These are phyloP conservation scores for Vombatus ursinus DNA, from an alignment of 2,113 vertebrate genomes.

Conservation along the genomic window DNA sequence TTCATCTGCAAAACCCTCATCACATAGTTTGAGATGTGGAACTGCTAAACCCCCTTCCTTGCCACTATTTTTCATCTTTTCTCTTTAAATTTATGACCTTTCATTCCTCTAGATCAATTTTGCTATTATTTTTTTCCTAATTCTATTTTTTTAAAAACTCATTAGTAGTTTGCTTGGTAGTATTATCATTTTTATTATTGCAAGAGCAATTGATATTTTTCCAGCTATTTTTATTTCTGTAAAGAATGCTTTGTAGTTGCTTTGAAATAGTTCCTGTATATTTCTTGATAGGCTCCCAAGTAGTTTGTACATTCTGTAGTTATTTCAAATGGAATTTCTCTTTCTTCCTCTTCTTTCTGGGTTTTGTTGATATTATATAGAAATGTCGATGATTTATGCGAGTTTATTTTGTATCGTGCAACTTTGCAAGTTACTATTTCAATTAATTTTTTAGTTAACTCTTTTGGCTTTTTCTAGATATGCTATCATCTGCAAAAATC, in stretches of 20 bases:
- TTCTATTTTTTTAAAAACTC: neutral
- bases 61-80: neutral
- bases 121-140: neutral
- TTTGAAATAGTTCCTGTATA: neutral
- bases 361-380: neutral
- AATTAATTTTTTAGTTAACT: neutral
- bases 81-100: neutral
- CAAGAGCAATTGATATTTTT: neutral
- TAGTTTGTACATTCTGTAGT: neutral
- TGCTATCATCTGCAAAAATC: neutral
- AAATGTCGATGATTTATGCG: neutral
- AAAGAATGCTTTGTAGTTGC: neutral
- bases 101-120: neutral
- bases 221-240: neutral
- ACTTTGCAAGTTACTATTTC: neutral
- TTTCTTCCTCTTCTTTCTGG: neutral
- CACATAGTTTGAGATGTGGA: neutral
- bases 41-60: neutral
- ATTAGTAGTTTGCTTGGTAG: neutral
- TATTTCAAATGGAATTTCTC: neutral
- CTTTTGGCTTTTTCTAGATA: neutral
- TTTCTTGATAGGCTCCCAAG: neutral
- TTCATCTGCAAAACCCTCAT: neutral
- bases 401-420: neutral
- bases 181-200: neutral